Evolutionary conservation across 2,113 vertebrate genomes (phyloP).

Genomic region (Girardinichthys multiradiatus): DNA sequence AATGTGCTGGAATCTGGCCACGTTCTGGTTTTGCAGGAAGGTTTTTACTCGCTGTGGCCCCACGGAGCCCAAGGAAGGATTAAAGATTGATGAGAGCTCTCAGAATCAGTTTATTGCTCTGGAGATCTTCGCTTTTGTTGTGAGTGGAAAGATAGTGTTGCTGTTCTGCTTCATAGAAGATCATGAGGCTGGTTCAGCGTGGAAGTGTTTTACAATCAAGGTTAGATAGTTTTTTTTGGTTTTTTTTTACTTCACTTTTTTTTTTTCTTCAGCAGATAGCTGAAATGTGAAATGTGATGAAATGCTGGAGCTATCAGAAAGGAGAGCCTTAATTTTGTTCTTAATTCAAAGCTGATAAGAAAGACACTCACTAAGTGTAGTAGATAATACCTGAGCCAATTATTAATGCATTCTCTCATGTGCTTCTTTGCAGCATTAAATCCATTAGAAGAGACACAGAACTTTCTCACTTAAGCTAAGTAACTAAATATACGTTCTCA

Average conservation of each 20-base stretch:
- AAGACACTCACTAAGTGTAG: slow-evolving; percentile 28
- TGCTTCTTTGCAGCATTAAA: slow-evolving; percentile 32
- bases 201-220: slow-evolving; percentile 74
- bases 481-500: slow-evolving; percentile 36
- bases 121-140: slow-evolving; percentile 74
- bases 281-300: slow-evolving; percentile 67
- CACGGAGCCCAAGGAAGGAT: slow-evolving; percentile 68
- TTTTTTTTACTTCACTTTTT: not conserved
- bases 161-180: slow-evolving; percentile 70
- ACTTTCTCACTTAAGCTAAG: slow-evolving; percentile 36
- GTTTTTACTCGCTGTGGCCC: slow-evolving; percentile 66
- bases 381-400: slow-evolving; percentile 52
- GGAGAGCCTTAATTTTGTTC: slow-evolving; percentile 49
- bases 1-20: slow-evolving; percentile 58
- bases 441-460: slow-evolving; percentile 45
- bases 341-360: slow-evolving; percentile 58
- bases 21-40: slow-evolving; percentile 58
- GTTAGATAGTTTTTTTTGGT: slow-evolving; percentile 43
- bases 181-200: slow-evolving; percentile 51
- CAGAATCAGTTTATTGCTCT: slow-evolving; percentile 78
- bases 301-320: slow-evolving; percentile 47
- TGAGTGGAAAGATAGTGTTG: slow-evolving; percentile 73
- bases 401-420: slow-evolving; percentile 54
- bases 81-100: slow-evolving; percentile 80
- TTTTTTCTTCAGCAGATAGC: slow-evolving; percentile 41